Base-by-base conservation (phyloP, 2,797 vertebrate genomes). In the Rhadinocentrus ornatus region DNA sequence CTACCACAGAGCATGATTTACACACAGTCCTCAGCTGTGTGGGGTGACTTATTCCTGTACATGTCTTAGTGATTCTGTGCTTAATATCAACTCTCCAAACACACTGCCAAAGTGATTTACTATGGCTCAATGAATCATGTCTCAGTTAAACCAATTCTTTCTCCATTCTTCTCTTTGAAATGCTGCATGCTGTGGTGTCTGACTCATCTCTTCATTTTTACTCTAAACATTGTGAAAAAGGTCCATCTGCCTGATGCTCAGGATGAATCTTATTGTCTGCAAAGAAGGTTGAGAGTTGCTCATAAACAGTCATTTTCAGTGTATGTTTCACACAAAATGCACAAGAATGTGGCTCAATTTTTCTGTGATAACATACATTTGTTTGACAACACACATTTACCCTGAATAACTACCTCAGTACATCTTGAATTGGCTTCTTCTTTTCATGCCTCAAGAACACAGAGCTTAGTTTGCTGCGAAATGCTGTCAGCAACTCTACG, bases 71-170 rank as follows among this genome's bases (percentile, higher is more conserved):
- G 68, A 82, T 86, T 78, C 72, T 58, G 73, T 73, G 69, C 55
- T 69, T 75, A 32, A 11, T 59, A 67, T 86, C 75, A 85, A 55
- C 62, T 67, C 70, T 71, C 27, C 60, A 16, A 77, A 62, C 64
- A 35, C 29, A 2, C 44, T 75, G 78, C 71, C 83, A 69, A 77
- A 62, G 62, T 67, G 74, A 86, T 84, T 87, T 76, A 78, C 58
- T 56, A 64, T 54, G 64, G 75, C 62, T 24, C 69, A 83, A 64
- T 83, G 66, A 83, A 71, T 81, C 75, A 77, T 37, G 12, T 70
- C 46, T 75, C 57, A 55, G 57, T 68, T 64, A 64, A 69, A 75
- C 59, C 66, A 18, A 29, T 50, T 67, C 55, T 55, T 61, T 46
- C 62, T 69, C 32, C 32, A 58, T 65, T 76, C 57, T 73, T 26